A percentile compares a stretch with the other conserved stretches of the same genome.
Conservation (phyloP, 2,113 vertebrate genomes). For the Eudyptes chrysolophus region DNA sequence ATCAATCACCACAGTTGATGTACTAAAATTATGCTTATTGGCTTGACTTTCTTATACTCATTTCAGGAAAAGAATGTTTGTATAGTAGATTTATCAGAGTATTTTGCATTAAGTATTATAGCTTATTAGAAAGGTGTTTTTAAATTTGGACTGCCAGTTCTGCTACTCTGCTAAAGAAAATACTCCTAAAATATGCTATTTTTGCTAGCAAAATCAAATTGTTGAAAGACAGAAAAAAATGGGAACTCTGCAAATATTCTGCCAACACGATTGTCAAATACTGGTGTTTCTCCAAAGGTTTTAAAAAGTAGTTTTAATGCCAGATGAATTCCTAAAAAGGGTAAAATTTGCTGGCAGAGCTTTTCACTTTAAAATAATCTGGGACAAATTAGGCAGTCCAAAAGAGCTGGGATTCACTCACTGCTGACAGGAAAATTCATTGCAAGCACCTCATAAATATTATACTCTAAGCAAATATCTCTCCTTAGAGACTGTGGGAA, state of each 20-base stretch:
- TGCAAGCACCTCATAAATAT: neutral
- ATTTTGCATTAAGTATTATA: neutral
- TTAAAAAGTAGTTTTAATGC: neutral
- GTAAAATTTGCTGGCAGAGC: neutral
- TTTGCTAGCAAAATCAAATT: neutral
- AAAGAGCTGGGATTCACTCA: neutral
- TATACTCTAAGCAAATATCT: neutral
- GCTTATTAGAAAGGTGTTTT: neutral
- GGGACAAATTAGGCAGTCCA: neutral
- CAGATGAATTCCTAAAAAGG: neutral
- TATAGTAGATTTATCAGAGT: neutral
- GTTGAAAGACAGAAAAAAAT: neutral
- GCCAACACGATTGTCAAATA: neutral
- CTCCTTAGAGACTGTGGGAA: neutral
- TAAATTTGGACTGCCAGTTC: neutral
- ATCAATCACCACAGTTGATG: neutral
- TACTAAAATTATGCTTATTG: neutral
- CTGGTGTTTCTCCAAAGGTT: neutral
- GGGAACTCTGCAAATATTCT: neutral
- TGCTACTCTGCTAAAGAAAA: neutral
- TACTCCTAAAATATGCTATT: neutral
- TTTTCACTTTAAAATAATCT: neutral
- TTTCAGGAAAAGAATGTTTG: neutral
- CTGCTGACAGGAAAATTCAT: neutral
- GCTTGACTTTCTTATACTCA: neutral